Base-by-base conservation (phyloP, 2,113 vertebrate species). In the Albula goreensis region DNA sequence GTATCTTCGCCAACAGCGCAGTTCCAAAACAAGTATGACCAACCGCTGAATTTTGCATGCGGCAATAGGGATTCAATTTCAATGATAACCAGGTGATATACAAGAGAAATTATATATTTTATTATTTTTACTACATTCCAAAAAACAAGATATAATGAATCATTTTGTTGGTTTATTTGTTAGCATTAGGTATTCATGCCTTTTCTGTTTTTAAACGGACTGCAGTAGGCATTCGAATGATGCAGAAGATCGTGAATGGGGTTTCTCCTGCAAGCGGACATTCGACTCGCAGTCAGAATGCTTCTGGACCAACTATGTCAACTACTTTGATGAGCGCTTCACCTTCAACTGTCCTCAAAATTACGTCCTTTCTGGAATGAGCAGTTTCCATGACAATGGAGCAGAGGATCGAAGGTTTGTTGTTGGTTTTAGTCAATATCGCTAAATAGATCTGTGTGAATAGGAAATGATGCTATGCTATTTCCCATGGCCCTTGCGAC, bases 371-470 rank as follows among this genome's bases (percentile, higher is more conserved):
- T 25, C 78, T 12, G 86, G 83, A 8, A 87, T 85, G 83, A 12
- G 10, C 60, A 85, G 78, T 51, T 82, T 48, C n/a, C 83, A 84
- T 84, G 63, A 87, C 0, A 85, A 85, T 31, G 25, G 79, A 4
- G 31, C 74, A 53, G 86, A 85, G 50, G 86, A 87, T 57, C 60
- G 86, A 74, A 87, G 86, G 86, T 87, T 78, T 85, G 50, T 85
- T 22, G 4, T 48, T 78, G 2, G 10, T 78, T 25, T 52, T 84
- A 13, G 4, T 50, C 15, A 17, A 63, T n/a, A n/a, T n/a, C 5
- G 13, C 5, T 6, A 70, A n/a, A 70, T 17, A 70, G 17, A 70
- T 70, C 63, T 70, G 57, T 60, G 11, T 0, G 7, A 78, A 10
- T 77, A 79, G 0, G 41, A 22, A 22, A 52, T 7, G 17, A 53